These are phyloP conservation scores for Oryzias dopingdopingensis DNA, from an alignment of 2,797 vertebrate genomes.

Conservation along the genomic window DNA sequence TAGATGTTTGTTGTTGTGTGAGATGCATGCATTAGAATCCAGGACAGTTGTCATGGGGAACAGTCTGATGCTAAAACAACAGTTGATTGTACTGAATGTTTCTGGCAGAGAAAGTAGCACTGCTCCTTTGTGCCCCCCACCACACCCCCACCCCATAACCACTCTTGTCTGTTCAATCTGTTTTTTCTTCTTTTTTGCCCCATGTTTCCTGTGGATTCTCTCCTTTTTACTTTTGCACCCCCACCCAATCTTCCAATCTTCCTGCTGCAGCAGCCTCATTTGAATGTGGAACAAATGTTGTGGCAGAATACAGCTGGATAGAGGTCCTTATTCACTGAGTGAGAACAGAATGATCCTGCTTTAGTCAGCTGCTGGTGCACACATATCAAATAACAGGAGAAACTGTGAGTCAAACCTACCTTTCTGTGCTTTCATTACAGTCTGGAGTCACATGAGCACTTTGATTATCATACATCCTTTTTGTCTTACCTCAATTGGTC, in stretches of 20 bases:
- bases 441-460: constrained; percentile 43
- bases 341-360: constrained; percentile 73
- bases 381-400: constrained; percentile 29
- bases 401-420: constrained; percentile 49
- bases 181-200: constrained; percentile 13
- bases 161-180: constrained; percentile 7
- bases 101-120: constrained; percentile 69
- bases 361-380: constrained; percentile 68
- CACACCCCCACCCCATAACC: constrained; percentile 1
- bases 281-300: constrained; percentile 75
- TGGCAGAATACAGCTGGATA: constrained; percentile 72
- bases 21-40: constrained; percentile 58
- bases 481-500: constrained; percentile 9
- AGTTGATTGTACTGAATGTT: constrained; percentile 63
- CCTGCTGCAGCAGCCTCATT: constrained; percentile 68
- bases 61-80: constrained; percentile 63
- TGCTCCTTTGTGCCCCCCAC: constrained; percentile 63
- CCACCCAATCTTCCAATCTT: constrained; percentile 28
- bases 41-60: constrained; percentile 75
- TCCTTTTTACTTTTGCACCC: constrained; percentile 6
- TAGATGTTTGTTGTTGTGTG: constrained; percentile 59
- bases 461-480: constrained; percentile 28
- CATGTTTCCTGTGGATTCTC: constrained; percentile 19
- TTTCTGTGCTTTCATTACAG: constrained; percentile 58
- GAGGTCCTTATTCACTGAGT: constrained; percentile 67